A percentile compares a stretch with the other conserved stretches of the same genome.
phyloP scores from a whole-genome alignment of 2,888 invertebrate genomes.

The Lasiommata megera region DNA sequence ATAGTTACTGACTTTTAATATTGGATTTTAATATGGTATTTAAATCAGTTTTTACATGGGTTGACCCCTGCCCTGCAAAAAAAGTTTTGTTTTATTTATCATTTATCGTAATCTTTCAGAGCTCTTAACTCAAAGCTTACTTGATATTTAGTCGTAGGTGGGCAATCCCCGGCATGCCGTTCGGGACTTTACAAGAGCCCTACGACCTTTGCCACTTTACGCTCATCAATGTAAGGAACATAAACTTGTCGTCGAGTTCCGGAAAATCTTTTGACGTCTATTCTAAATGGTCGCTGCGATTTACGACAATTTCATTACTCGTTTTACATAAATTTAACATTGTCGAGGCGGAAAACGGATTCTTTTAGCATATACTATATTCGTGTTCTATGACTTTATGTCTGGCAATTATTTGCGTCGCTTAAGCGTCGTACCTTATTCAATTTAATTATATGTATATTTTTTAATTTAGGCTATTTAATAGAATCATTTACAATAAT shows the following conservation, averaged over 20 bases:
- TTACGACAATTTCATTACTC: slow-evolving; percentile 60
- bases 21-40: too few relatives aligned
- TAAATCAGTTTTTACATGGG: too few relatives aligned
- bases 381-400: background rate
- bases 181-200: slow-evolving; percentile 30
- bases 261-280: slow-evolving; percentile 54
- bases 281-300: slow-evolving; percentile 42
- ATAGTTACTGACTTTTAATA: too few relatives aligned
- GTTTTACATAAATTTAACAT: slow-evolving; percentile 42
- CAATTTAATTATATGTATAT: too few relatives aligned
- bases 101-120: too few relatives aligned
- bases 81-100: too few relatives aligned
- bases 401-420: background rate
- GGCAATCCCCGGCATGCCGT: slow-evolving; percentile 29
- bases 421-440: background rate
- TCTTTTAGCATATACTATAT: slow-evolving; percentile 4
- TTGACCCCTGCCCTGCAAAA: too few relatives aligned
- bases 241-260: slow-evolving; percentile 61
- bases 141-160: slow-evolving; percentile 6
- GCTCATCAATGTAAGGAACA: slow-evolving; percentile 68
- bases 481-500: too few relatives aligned
- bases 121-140: background rate
- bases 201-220: slow-evolving; percentile 50
- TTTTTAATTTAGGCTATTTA: too few relatives aligned
- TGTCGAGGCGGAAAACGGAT: slow-evolving; percentile 47